Base-by-base conservation (phyloP, 2,797 vertebrate genomes). In the Malacoraja senta region DNA sequence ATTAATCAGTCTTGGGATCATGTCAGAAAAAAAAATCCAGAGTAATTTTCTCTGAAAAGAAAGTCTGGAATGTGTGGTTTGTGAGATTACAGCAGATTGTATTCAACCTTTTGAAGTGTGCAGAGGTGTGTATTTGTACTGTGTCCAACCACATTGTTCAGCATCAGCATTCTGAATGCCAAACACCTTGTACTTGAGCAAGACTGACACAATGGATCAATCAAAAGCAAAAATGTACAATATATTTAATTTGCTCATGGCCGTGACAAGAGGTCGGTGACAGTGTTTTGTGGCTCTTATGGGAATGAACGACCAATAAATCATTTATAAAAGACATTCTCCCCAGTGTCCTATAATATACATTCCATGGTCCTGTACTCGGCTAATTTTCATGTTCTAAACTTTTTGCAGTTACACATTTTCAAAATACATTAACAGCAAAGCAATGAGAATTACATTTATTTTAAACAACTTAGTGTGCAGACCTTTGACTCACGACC, bases 1-100 rank as follows among this genome's bases (percentile, higher is more conserved):
- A 95, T 95, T 0, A 63, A 94, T 91, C 63, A 94, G 91, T 93
- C 91, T 94, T 74, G 94, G 84, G 92, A 72, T 93, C 61, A 88
- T 24, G 63, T 35, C 71, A 44, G 44, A 53, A 53, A 53, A 53
- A 74, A 38, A 74, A 53, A 15, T 29, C 90, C 15, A 13, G 71
- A n/a, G 38, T 74, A 58, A 44, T 76, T 92, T 92, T 76, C 90
- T 92, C 71, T 92, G 68, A 7, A 58, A n/a, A 44, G 53, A 53
- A 26, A 76, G 44, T 76, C 72, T 58, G 90, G 68, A 92, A 8
- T 74, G 38, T 15, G 38, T 92, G 90, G 38, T 92, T 76, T 91
- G 24, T 76, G 71, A 58, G 90, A 92, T 76, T 53, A n/a, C 71
- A 29, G 38, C 13, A n/a, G 71, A 92, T 92, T 92, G 35, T 29